These are phyloP conservation scores for Phataginus tetradactyla DNA, from an alignment of 2,797 vertebrate species.

Conservation along the genomic window DNA sequence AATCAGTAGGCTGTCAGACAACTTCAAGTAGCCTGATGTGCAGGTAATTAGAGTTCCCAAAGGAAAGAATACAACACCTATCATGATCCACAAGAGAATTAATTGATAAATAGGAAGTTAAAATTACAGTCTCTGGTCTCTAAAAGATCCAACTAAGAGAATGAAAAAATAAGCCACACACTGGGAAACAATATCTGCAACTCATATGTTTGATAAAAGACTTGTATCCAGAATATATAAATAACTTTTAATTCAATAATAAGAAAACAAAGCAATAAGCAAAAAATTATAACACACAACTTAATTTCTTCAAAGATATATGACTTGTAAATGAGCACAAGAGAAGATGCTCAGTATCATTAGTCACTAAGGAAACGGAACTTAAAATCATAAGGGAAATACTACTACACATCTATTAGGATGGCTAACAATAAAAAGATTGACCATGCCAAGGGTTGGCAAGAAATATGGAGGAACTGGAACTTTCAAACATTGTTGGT, in stretches of 20 bases:
- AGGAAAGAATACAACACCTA: background rate
- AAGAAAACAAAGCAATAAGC: background rate
- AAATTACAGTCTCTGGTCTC: background rate
- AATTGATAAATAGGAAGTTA: background rate
- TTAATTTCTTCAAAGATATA: background rate
- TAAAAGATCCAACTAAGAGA: background rate
- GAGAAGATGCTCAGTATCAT: background rate
- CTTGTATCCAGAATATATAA: background rate
- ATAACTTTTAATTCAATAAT: background rate
- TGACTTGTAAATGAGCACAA: background rate
- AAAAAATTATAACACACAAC: background rate
- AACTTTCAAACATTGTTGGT: background rate
- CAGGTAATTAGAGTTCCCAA: background rate
- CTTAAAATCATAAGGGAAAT: background rate
- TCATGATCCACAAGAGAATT: background rate
- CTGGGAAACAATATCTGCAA: background rate
- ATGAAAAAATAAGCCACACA: background rate
- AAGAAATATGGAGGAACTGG: background rate
- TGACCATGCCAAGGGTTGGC: background rate
- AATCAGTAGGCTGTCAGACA: background rate
- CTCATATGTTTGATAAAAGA: background rate
- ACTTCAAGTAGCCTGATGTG: background rate
- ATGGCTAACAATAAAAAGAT: background rate
- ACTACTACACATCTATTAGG: background rate
- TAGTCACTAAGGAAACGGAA: background rate